A percentile compares a stretch with the other conserved stretches of the same genome.
phyloP scores from a whole-genome alignment of 2,888 invertebrate species.

The Pasiphila rectangulata region DNA sequence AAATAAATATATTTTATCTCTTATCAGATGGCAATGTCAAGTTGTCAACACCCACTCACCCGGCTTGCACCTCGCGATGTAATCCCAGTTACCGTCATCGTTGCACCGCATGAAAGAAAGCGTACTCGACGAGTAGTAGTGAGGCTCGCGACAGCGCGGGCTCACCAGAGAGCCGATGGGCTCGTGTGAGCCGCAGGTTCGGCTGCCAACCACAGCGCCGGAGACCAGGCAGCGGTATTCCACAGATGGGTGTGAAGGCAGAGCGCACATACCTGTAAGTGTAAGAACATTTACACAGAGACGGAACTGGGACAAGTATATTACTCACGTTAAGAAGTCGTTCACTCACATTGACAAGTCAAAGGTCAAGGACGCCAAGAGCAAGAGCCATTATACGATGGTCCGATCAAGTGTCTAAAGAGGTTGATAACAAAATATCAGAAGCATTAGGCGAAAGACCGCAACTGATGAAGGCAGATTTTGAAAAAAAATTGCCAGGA shows the following conservation, averaged over 20 bases:
- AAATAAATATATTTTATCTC: no score
- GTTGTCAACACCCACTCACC: no score
- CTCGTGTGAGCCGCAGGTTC: constrained; percentile 19
- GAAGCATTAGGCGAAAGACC: background rate
- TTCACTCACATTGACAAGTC: no score
- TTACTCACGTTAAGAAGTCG: background rate
- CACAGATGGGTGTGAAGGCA: constrained; percentile 20
- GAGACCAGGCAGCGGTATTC: constrained; percentile 27
- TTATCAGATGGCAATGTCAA: no score
- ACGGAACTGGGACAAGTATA: background rate
- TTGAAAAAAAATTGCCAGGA: no score
- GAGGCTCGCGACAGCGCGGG: constrained; percentile 22
- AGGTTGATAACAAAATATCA: background rate
- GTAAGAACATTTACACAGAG: background rate
- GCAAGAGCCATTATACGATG: no score
- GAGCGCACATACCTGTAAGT: constrained; percentile 19
- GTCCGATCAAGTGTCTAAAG: no score
- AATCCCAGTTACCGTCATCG: constrained; percentile 23
- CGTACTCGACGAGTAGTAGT: constrained; percentile 22
- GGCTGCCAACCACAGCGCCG: constrained; percentile 15
- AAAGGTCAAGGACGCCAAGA: no score
- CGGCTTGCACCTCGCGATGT: constrained; percentile 21
- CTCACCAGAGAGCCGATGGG: constrained; percentile 21
- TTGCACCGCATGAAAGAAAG: constrained; percentile 24
- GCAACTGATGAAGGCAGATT: no score